phyloP scores from a whole-genome alignment of 1,140 invertebrate genomes.

The Caenorhabditis latens region DNA sequence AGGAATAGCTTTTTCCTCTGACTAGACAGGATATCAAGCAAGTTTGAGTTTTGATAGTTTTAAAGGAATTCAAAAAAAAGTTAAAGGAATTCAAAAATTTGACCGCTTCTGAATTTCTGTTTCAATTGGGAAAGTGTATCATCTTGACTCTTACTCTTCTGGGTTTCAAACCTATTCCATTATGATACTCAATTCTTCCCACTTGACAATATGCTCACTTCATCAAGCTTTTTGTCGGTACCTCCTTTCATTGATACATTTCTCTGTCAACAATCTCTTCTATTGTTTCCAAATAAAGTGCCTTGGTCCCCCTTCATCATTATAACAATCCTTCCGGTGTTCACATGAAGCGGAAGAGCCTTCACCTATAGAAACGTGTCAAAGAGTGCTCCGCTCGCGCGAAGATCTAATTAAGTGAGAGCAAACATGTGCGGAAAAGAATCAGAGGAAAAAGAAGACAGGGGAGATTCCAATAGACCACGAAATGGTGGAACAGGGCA shows the following conservation, averaged over 20 bases:
- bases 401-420: conserved; percentile 51
- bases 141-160: no score
- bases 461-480: background rate
- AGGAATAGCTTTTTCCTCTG: no score
- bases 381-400: conserved; percentile 15
- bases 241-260: conserved; percentile 30
- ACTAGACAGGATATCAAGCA: no score
- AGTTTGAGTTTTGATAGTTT: no score
- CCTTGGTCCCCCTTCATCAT: conserved; percentile 20
- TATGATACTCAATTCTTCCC: background rate
- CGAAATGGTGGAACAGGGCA: background rate
- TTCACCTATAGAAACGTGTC: conserved; percentile 47
- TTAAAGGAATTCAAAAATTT: no score
- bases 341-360: conserved; percentile 51
- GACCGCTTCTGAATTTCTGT: no score
- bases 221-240: conserved; percentile 24
- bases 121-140: no score
- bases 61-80: no score
- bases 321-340: conserved; percentile 46
- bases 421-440: conserved; percentile 24
- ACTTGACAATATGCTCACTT: conserved; percentile 11
- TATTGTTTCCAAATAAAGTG: conserved; percentile 53
- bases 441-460: conserved; percentile 3
- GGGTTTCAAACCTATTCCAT: no score
- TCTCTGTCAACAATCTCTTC: conserved; percentile 31